Percentiles rank a stretch among this genome's conserved stretches.
Evolutionary conservation across 2,113 vertebrate genomes (phyloP).

Genomic region (Bothrops jararaca): DNA sequence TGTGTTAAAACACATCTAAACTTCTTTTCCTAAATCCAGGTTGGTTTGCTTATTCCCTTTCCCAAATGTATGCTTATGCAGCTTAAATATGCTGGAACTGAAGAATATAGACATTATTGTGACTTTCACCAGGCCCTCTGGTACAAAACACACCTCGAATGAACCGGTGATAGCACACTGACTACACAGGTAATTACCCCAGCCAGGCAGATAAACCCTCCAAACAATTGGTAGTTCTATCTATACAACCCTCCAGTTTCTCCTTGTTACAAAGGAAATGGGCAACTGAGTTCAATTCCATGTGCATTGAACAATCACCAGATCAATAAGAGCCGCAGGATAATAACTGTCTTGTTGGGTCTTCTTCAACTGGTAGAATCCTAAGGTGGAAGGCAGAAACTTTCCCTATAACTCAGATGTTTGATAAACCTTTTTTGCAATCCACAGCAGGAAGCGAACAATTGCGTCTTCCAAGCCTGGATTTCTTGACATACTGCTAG

Average conservation of each 20-base stretch:
- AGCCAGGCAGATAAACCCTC: background rate
- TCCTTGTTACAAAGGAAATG: background rate
- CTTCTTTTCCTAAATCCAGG: background rate
- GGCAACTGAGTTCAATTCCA: background rate
- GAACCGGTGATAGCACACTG: background rate
- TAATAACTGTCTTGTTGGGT: background rate
- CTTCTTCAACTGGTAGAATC: background rate
- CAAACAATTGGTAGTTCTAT: background rate
- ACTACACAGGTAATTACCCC: background rate
- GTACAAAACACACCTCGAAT: background rate
- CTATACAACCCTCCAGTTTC: background rate
- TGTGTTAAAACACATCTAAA: background rate
- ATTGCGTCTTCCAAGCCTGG: background rate
- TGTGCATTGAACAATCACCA: background rate
- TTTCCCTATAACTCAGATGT: background rate
- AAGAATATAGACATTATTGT: background rate
- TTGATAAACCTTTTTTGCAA: background rate
- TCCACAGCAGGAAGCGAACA: background rate
- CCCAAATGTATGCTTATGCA: background rate
- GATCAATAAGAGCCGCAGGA: too few relatives aligned
- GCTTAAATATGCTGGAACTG: background rate
- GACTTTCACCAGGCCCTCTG: background rate
- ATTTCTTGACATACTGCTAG: background rate
- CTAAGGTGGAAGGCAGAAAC: background rate
- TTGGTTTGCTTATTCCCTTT: background rate